Evolutionary conservation across 2,113 vertebrate genomes (phyloP), one percentile per base, ranked within the genome.

Genomic region (Tursiops truncatus): DNA sequence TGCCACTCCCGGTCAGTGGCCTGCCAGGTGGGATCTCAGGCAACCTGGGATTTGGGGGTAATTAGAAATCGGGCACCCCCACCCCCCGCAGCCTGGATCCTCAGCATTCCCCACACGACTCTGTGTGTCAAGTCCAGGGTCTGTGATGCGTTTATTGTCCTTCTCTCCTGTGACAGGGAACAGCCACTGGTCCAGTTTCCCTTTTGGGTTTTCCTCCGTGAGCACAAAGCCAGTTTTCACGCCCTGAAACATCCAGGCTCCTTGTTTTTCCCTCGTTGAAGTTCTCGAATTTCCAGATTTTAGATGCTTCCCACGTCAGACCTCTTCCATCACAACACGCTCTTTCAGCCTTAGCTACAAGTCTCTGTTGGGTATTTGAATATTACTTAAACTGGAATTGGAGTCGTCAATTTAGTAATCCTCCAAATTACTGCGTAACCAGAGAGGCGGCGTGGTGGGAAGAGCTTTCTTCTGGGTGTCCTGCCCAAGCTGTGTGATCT

Each of bases 351-450:
- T 74, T 14, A 12, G 20, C 81, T 9, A 68, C 36, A 10, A 38
- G 76, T 85, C 92, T 90, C 92, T 14, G 5, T 1, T 77, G 94
- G 92, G 84, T 88, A 88, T 94, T 97, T 88, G 88, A 92, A 67
- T 85, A 63, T 95, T 71, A 89, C 81, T 91, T 89, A 84, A 83
- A 33, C 47, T 77, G 77, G 71, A 92, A 68, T 65, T 65, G 53
- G 81, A 87, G 76, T 74, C 56, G 77, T 96, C 92, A 92, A 8
- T 13, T 63, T 71, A 88, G 76, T 84, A n/a, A 96, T 88, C 95
- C 63, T 93, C 58, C 65, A 91, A 70, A 83, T 93, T 38, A 62
- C 62, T 3, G 7, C 2, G 13, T 41, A 21, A 90, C 84, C 84
- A 85, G 95, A 92, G 94, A 93, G 56, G 38, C n/a, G 8, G 85